Conservation (phyloP, 2,797 vertebrate genomes). For the Sebastes taczanowskii region DNA sequence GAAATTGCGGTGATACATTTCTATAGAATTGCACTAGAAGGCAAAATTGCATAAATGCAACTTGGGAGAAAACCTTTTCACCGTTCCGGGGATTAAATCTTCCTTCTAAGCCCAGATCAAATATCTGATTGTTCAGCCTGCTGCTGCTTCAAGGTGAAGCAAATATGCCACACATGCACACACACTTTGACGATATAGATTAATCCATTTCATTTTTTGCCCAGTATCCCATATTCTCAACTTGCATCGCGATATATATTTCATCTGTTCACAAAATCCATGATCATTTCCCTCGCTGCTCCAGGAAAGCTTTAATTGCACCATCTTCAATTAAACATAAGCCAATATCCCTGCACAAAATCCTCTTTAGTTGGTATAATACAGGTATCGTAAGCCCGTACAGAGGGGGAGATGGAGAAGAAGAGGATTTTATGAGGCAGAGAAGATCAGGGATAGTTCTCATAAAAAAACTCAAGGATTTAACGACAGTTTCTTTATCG, state of each 20-base stretch:
- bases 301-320: slow-evolving; percentile 58
- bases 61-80: slow-evolving; percentile 80
- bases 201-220: slow-evolving; percentile 61
- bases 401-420: slow-evolving; percentile 33
- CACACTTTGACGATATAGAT: slow-evolving; percentile 64
- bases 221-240: slow-evolving; percentile 36
- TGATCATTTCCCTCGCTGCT: slow-evolving; percentile 27
- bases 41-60: slow-evolving; percentile 83
- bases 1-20: slow-evolving; percentile 77
- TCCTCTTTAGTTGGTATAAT: slow-evolving; percentile 55
- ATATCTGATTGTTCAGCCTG: slow-evolving; percentile 81
- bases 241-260: slow-evolving; percentile 19
- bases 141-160: slow-evolving; percentile 73
- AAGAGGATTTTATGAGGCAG: slow-evolving; percentile 45
- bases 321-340: slow-evolving; percentile 62
- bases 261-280: slow-evolving; percentile 47
- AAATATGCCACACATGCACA: slow-evolving; percentile 44
- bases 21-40: slow-evolving; percentile 80
- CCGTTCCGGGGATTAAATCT: slow-evolving; percentile 80
- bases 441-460: slow-evolving; percentile 53
- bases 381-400: slow-evolving; percentile 52
- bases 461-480: slow-evolving; percentile 43
- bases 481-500: slow-evolving; percentile 31
- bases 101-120: slow-evolving; percentile 81
- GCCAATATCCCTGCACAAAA: slow-evolving; percentile 55